phyloP scores from a whole-genome alignment of 2,888 invertebrate genomes.

The Xestobium rufovillosum region DNA sequence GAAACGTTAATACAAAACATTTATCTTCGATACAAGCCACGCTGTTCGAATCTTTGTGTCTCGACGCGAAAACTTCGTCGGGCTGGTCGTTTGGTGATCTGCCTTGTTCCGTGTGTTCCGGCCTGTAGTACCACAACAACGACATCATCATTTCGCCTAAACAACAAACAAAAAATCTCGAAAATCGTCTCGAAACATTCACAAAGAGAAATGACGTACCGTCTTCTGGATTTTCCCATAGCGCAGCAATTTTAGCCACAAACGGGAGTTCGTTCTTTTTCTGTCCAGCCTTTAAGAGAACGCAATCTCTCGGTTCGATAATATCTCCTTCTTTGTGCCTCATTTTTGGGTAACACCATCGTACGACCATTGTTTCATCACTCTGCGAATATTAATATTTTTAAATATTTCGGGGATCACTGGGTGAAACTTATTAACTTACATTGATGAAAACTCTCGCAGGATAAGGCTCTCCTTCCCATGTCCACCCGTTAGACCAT shows the following conservation, averaged over 20 bases:
- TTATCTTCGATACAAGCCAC: slow-evolving; percentile 98
- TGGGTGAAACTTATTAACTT: too few species aligned
- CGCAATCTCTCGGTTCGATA: slow-evolving; percentile 82
- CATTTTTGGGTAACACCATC: slow-evolving; percentile 87
- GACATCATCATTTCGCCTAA: slow-evolving; percentile 97
- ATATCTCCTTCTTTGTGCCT: slow-evolving; percentile 81
- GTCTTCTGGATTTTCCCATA: slow-evolving; percentile 92
- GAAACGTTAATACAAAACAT: slow-evolving; percentile 92
- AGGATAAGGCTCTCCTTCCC: slow-evolving; percentile 78
- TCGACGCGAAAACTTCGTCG: slow-evolving; percentile 92
- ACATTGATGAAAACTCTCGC: slow-evolving; percentile 84
- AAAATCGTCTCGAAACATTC: too few species aligned
- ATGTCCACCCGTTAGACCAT: slow-evolving; percentile 91
- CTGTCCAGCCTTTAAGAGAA: slow-evolving; percentile 78
- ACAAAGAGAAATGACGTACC: slow-evolving; percentile 49
- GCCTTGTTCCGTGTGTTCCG: slow-evolving; percentile 92
- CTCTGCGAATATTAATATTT: slow-evolving; percentile 52
- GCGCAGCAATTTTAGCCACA: slow-evolving; percentile 87
- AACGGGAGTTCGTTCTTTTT: slow-evolving; percentile 82
- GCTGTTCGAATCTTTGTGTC: slow-evolving; percentile 90
- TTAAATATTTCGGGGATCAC: too few species aligned
- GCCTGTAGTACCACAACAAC: slow-evolving; percentile 94
- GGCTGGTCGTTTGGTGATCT: slow-evolving; percentile 70
- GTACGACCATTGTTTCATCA: slow-evolving; percentile 64
- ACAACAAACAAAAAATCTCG: too few species aligned